Base-by-base conservation (phyloP, 2,797 vertebrate species). In the Myotis vivesi region DNA sequence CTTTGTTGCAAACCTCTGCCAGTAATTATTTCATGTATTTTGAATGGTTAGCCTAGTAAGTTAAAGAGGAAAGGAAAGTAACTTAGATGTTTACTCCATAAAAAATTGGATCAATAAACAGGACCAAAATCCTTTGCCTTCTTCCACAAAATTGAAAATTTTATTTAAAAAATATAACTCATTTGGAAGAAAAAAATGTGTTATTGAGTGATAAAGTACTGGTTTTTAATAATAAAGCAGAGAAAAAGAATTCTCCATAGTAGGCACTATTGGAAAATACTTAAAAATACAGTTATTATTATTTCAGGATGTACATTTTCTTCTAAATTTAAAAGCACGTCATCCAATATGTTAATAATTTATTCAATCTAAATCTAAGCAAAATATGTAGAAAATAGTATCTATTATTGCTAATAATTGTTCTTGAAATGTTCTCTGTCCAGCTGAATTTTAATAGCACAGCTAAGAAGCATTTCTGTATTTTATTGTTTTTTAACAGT, bases 261-360 rank as follows among this genome's bases (percentile, higher is more conserved):
- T 30, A 12, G 8, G 0, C 7, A 30, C 0, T 20, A 71, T 19
- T 72, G 33, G 22, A 71, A 94, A 17, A 66, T 30, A 64, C 3
- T 49, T 84, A 80, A 69, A 68, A 77, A 59, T 53, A 46, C 3
- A 46, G 12, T 16, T 72, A 79, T 73, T 85, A 51, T 38, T 76
- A 87, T 51, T 69, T 87, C 13, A 62, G 12, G 3, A 33, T 88
- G 11, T 90, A 16, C 2, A 73, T 83, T 92, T 53, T 66, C 23
- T 64, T 64, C 44, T 71, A 66, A 85, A 16, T 84, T 80, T 92
- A 23, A 95, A 96, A 95, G 72, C 13, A 13, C 38, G 1, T 69
- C 8, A 80, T 23, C 6, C 0, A 87, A 25, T 5, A 38, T 91
- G 84, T 68, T 5, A 25, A 25, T 84, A 87, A 66, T 46, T 17